A percentile compares a stretch with the other conserved stretches of the same genome.
These are phyloP conservation scores for Sciurus carolinensis DNA, from an alignment of 2,797 vertebrate species.

Conservation along the genomic window DNA sequence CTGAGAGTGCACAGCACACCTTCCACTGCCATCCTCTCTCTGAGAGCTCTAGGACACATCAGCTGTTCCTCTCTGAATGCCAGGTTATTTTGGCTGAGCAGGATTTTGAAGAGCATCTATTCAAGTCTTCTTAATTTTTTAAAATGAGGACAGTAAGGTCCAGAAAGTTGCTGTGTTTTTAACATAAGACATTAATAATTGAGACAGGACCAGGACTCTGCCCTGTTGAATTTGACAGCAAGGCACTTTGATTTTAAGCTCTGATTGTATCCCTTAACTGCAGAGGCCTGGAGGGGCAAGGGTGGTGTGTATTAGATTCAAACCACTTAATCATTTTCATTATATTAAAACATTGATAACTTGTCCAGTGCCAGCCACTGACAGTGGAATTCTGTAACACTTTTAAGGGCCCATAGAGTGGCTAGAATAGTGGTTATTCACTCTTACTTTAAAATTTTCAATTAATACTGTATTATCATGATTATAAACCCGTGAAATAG, in stretches of 20 bases:
- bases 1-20: neutral
- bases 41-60: neutral
- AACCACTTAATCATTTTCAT: no score
- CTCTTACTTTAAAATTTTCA: neutral
- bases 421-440: neutral
- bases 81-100: neutral
- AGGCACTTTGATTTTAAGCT: no score
- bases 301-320: no score
- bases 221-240: neutral
- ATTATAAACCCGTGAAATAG: neutral
- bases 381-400: neutral
- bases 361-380: neutral
- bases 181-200: neutral
- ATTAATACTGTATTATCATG: neutral
- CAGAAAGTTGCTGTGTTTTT: neutral
- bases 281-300: no score
- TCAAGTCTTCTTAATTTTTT: neutral
- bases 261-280: no score
- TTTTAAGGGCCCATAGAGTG: neutral
- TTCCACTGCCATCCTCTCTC: neutral
- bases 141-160: neutral
- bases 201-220: neutral
- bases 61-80: neutral
- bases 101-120: neutral
- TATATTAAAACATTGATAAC: no score